Evolutionary conservation across 2,888 invertebrate genomes (phyloP).

Genomic region (Ptilodon capucinus): DNA sequence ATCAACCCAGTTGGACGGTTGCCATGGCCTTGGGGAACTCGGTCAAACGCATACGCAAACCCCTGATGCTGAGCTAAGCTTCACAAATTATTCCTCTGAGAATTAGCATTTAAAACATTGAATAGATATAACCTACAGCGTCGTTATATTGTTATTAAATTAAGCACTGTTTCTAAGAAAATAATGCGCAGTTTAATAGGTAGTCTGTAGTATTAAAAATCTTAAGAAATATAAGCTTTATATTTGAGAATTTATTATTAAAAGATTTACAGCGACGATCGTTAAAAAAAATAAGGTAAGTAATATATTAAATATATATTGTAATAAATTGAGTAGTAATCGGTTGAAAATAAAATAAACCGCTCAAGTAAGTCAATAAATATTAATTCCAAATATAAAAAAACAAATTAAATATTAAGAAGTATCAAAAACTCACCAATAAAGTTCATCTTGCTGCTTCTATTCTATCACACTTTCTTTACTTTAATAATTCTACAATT

Average conservation of each 20-base stretch:
- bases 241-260: too few species aligned
- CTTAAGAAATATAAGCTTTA: too few species aligned
- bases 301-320: too few species aligned
- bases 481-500: constrained; percentile 34
- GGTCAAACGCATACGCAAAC: constrained; percentile 25
- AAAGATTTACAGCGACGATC: too few species aligned
- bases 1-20: constrained; percentile 36
- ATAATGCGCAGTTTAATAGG: too few species aligned
- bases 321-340: too few species aligned
- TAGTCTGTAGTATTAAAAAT: too few species aligned
- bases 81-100: not conserved
- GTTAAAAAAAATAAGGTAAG: too few species aligned
- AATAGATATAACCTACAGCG: not conserved
- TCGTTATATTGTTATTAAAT: too few species aligned
- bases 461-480: constrained; percentile 52
- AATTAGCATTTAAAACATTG: constrained; percentile 1
- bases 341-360: too few species aligned
- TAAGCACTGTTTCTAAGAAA: too few species aligned
- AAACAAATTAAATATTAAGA: constrained; percentile 4
- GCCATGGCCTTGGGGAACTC: constrained; percentile 42
- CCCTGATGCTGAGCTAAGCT: constrained; percentile 2
- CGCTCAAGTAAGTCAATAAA: not conserved
- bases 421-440: constrained; percentile 62
- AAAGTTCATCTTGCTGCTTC: constrained; percentile 68
- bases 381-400: too few species aligned